Conservation (phyloP, 2,113 vertebrate genomes). For the Hypomesus transpacificus region DNA sequence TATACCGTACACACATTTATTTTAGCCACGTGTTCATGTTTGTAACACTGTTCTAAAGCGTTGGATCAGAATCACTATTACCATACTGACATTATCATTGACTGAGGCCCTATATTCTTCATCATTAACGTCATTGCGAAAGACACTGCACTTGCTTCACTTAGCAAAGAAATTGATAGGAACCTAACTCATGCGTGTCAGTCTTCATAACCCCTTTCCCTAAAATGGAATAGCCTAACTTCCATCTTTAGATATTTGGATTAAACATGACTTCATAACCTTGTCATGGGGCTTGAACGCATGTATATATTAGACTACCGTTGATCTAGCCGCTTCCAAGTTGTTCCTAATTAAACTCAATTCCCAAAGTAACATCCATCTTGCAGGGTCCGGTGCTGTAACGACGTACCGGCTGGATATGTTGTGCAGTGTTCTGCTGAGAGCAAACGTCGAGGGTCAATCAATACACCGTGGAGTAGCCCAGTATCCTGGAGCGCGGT, state of each 20-base stretch:
- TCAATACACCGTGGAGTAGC: slow-evolving; percentile 73
- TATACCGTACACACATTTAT: no score
- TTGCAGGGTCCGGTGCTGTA: slow-evolving; percentile 76
- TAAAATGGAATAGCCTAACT: slow-evolving; percentile 19
- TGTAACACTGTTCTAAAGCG: no score
- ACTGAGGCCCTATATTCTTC: no score
- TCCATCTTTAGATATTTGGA: slow-evolving; percentile 8
- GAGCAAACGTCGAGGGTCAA: slow-evolving; percentile 79
- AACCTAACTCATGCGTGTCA: no score
- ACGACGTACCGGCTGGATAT: slow-evolving; percentile 79
- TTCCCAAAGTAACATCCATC: slow-evolving; percentile 87
- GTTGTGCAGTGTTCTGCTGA: slow-evolving; percentile 69
- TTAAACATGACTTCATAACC: slow-evolving; percentile 13
- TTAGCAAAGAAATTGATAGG: no score
- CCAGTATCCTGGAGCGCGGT: slow-evolving; percentile 69
- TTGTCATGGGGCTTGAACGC: slow-evolving; percentile 50
- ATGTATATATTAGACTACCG: slow-evolving; percentile 68
- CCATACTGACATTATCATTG: no score
- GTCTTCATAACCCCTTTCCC: not conserved
- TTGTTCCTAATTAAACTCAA: slow-evolving; percentile 85
- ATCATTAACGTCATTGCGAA: no score
- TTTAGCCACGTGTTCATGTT: no score
- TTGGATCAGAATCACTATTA: no score
- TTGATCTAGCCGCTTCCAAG: slow-evolving; percentile 67
- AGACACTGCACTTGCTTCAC: no score